Evolutionary conservation across 2,113 vertebrate genomes (phyloP), one percentile per base, ranked within the genome.

Genomic region (Solea senegalensis): DNA sequence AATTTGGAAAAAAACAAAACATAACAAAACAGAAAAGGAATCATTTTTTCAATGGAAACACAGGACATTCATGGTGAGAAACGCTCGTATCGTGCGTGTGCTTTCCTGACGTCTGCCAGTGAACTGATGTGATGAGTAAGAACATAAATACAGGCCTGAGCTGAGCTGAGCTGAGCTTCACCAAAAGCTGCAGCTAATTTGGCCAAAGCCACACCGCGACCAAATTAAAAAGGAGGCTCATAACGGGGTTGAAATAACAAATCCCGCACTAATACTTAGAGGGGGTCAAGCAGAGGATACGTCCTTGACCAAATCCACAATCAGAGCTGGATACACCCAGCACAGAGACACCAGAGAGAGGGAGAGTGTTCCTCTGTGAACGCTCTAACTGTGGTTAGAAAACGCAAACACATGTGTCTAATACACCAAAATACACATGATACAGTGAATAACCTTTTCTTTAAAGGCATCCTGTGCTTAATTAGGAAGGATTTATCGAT

Each of bases 141-240:
- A 69, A 48, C 76, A 65, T 76, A 76, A 80, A 76, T 76, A 76
- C 58, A 80, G 69, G 48, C 28, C 43, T 27, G 70, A 16, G 64
- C 34, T 62, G 50, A 68, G 54, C 43, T 16, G 70, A 16, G 64
- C 34, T 57, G 50, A 68, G 54, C 71, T 74, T 70, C 44, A 55
- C 72, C 21, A 48, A 72, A 80, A 76, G 68, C 76, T 76, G 53
- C 1, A 21, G 48, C 54, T 79, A 64, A 72, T 76, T 72, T 65
- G 27, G 63, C 69, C 69, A 59, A 73, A 74, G 56, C 73, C 69
- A 53, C 69, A 73, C 10, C 60, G 28, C 41, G 54, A 76, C 50
- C 69, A 69, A 76, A 84, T 84, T 80, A 80, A 79, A 83, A 68
- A 52, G 46, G 65, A 67, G 78, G 51, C 2, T 65, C 64, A 56